Evolutionary conservation across 1,140 invertebrate genomes (phyloP).

Genomic region (Hylyphantes graminicola): DNA sequence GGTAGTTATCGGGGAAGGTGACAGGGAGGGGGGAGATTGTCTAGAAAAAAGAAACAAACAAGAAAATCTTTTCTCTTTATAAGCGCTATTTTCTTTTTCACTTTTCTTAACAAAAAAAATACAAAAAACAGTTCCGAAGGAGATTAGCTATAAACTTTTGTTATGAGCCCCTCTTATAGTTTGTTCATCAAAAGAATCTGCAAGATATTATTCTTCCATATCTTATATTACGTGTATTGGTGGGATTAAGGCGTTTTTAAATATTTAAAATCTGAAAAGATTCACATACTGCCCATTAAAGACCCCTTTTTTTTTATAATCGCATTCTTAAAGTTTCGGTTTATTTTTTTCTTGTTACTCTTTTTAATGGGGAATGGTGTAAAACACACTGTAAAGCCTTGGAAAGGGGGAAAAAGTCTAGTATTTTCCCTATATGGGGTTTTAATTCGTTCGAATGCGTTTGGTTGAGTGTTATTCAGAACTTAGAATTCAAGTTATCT

Average conservation of each 20-base stretch:
- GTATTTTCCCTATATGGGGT: no score
- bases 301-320: neutral
- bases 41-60: neutral
- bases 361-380: no score
- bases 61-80: neutral
- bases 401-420: no score
- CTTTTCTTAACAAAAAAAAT: conserved; percentile 4
- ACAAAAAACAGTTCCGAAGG: conserved; percentile 10
- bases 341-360: neutral
- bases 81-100: conserved; percentile 8
- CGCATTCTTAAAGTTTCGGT: neutral
- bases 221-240: conserved; percentile 24
- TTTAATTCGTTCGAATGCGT: no score
- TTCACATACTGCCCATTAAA: conserved; percentile 35
- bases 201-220: conserved; percentile 25
- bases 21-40: neutral
- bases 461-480: no score
- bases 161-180: neutral
- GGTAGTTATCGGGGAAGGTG: conserved; percentile 18
- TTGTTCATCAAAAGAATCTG: neutral
- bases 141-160: conserved; percentile 46
- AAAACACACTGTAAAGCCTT: no score
- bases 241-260: conserved; percentile 39
- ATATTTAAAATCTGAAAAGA: conserved; percentile 26
- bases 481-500: no score